Base-by-base conservation (phyloP, 2,797 vertebrate species). In the Clarias laeviceps region DNA sequence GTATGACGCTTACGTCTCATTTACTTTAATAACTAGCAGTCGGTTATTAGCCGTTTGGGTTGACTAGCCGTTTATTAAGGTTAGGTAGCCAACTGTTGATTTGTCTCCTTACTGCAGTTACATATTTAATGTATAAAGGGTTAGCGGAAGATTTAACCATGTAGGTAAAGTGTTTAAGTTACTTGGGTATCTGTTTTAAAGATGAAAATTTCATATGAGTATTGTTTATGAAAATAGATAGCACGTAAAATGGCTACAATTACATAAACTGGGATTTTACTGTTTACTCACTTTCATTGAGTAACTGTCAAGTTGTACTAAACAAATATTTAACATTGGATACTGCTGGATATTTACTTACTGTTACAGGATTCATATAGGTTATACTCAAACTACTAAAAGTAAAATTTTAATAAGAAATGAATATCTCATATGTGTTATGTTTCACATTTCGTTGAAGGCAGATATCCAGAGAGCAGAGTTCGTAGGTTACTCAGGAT, bases 41-140 rank as follows among this genome's bases (percentile, higher is more conserved):
- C 37, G 27, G 24, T 18, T 18, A 59, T 57, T 34, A 61, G 54
- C 32, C 40, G n/a, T 77, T 77, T 81, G 61, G 20, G 18, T 24
- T 32, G 50, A 82, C 64, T 34, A 59, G 54, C 72, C 50, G 70
- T 12, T 50, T 76, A 62, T n/a, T 78, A 34, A 50, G 5, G 81
- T 62, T 79, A 32, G 24, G 0, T 73, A 27, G 45, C 70, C 8
- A 61, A 81, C 82, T 87, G 77, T 87, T 84, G 76, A 87, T 83
- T 70, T 80, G 62, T 27, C 4, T 57, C 6, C 15, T 34, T 24
- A 34, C 5, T 8, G 11, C 59, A 65, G 45, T 54, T 54, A 77
- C 29, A 37, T 77, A 9, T 56, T 56, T 76, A 29, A 57, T 32
- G 3, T 32, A 34, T n/a, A n/a, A n/a, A n/a, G 9, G 15, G 20